Evolutionary conservation across 2,113 vertebrate species (phyloP), one percentile per base, ranked within the genome.

Genomic region (Okapia johnstoni): DNA sequence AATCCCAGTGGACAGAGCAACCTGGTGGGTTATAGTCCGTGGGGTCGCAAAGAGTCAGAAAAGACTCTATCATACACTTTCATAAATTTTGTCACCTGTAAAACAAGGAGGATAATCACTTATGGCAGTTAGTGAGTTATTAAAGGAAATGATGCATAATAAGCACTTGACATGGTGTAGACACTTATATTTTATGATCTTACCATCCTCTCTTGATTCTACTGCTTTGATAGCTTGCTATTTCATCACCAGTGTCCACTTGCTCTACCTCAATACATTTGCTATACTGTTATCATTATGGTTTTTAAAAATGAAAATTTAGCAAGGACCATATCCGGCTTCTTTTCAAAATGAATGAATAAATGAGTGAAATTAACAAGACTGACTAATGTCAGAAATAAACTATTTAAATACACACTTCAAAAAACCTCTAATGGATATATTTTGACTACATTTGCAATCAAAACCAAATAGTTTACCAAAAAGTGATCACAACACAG

Each of bases 71-170:
- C 70, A 43, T 7, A 76, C 70, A 76, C 70, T 85, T 89, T 97
- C 93, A 3, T 0, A n/a, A 52, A 33, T 96, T 96, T 92, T 94
- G 89, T 94, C 81, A 96, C 97, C 92, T 96, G 28, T 96, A 80
- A 50, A 91, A 85, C 43, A 93, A 96, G 94, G n/a, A 40, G 36
- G 79, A 63, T 66, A 85, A 89, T 57, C 21, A 28, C 19, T 58
- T 43, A 84, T 3, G 23, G 15, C 36, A n/a, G 5, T 88, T 36
- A 50, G 8, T 36, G 23, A 66, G 54, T 60, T 96, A 70, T 83
- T 95, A 92, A 81, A 43, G 89, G 54, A 90, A 92, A 92, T 81
- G 7, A 79, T 63, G 80, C 76, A 89, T 88, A 0, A 54, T 52
- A 81, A 96, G 25, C 21, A 57, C 16, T 92, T 91, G 30, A 26